Conservation (phyloP, 2,797 vertebrate genomes). For the Oreochromis grahami region DNA sequence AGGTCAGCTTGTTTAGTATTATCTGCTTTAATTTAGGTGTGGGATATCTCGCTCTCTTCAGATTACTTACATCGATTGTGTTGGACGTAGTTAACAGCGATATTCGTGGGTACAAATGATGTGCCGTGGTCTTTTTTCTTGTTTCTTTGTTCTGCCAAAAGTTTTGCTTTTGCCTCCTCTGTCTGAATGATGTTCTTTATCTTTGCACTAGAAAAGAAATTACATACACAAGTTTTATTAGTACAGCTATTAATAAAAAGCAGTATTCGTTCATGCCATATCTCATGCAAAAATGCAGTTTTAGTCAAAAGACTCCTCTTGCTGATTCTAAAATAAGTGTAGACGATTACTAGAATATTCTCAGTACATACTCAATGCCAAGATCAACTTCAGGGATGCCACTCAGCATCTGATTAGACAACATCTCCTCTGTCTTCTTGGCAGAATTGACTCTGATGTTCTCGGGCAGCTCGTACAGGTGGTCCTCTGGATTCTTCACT, state of each 20-base stretch:
- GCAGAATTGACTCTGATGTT: conserved; percentile 94
- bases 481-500: conserved; percentile 92
- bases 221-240: background rate
- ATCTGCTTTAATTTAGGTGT: background rate
- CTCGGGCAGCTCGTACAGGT: conserved; percentile 92
- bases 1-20: background rate
- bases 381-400: conserved; percentile 98
- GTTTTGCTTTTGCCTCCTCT: conserved; percentile 94
- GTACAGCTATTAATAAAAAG: background rate
- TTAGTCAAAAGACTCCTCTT: background rate
- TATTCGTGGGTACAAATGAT: conserved; percentile 97
- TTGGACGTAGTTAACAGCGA: conserved; percentile 97
- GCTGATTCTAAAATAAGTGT: background rate
- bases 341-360: background rate
- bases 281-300: background rate
- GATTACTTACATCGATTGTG: conserved; percentile 93
- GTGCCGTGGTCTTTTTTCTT: conserved; percentile 96
- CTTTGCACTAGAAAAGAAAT: conserved; percentile 82
- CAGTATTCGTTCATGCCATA: background rate
- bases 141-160: conserved; percentile 94
- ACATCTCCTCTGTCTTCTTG: conserved; percentile 98
- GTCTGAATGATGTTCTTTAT: conserved; percentile 98
- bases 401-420: conserved; percentile 99
- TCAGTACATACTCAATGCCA: conserved; percentile 87
- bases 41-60: background rate